Conservation (phyloP, 2,797 vertebrate genomes). For the Helarctos malayanus region DNA sequence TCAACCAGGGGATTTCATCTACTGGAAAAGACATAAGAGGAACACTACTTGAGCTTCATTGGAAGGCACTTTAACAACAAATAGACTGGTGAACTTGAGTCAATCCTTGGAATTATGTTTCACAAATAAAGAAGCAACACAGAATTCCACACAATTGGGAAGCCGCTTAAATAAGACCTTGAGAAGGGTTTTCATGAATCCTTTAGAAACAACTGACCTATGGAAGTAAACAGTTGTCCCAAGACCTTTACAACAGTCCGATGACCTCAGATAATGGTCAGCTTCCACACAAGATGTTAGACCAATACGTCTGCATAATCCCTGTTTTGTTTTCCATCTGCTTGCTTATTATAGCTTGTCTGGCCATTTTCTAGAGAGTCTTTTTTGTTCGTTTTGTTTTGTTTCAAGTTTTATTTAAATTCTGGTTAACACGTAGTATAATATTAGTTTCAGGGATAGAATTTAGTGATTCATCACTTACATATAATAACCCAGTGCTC, state of each 20-base stretch:
- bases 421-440: not conserved
- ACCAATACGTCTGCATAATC: not conserved
- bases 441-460: not conserved
- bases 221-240: not conserved
- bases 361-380: not conserved
- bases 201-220: not conserved
- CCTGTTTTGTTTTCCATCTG: not conserved
- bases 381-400: not conserved
- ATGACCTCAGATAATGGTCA: not conserved
- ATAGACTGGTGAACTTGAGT: not conserved
- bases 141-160: not conserved
- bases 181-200: not conserved
- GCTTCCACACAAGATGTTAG: not conserved
- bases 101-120: not conserved
- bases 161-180: not conserved
- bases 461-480: not conserved
- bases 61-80: not conserved
- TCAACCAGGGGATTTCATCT: not conserved
- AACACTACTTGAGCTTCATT: not conserved
- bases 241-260: not conserved
- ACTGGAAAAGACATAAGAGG: not conserved
- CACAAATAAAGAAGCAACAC: not conserved
- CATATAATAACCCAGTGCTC: not conserved
- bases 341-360: not conserved
- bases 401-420: not conserved